Base-by-base conservation (phyloP, 1,140 invertebrate genomes). In the Hydropsyche tenuis region DNA sequence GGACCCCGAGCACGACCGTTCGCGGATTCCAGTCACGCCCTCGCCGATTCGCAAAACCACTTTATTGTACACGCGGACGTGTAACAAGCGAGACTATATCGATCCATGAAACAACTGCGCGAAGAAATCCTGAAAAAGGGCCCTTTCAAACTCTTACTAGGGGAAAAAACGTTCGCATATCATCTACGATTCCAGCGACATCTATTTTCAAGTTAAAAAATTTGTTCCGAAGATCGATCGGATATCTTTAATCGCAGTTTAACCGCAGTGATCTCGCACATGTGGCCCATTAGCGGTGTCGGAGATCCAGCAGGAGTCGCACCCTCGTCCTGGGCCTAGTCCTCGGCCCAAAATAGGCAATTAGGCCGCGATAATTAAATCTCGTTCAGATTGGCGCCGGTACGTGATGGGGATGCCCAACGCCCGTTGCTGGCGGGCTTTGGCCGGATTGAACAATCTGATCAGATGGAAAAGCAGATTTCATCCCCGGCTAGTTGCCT, bases 301-400 rank as follows among this genome's bases (percentile, higher is more conserved):
- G 27, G 62, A 30, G 62, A 64, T 64, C 43, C 46, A 27, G 20
- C 20, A 3, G 14, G 16, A 37, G 20, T 11, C 25, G 9, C 12
- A 18, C n/a, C 45, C 64, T 42, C n/a, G 11, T 27, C 45, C n/a
- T 46, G 16, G 30, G 30, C 30, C 37, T 43, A 60, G 23, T 27
- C 69, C 69, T 37, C 60, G 69, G 25, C 48, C n/a, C 60, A 48
- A 63, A 63, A 62, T 72, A 62, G 53, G 46, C 69, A 72, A 63
- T 72, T 72, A 72, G 69, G 69, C 45, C 56, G 53, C 60, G 56
- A 62, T 72, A 72, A 72, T 72, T 72, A 72, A 72, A 72, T 60
- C 69, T 42, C 37, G 30, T 45, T 72, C 42, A 48, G 69, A 25
- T 72, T 63, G 69, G 65, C 14, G 14, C 65, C 43, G 45, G 42